Evolutionary conservation across 2,888 invertebrate genomes (phyloP).

Genomic region (Cryptocheilus praepositus): DNA sequence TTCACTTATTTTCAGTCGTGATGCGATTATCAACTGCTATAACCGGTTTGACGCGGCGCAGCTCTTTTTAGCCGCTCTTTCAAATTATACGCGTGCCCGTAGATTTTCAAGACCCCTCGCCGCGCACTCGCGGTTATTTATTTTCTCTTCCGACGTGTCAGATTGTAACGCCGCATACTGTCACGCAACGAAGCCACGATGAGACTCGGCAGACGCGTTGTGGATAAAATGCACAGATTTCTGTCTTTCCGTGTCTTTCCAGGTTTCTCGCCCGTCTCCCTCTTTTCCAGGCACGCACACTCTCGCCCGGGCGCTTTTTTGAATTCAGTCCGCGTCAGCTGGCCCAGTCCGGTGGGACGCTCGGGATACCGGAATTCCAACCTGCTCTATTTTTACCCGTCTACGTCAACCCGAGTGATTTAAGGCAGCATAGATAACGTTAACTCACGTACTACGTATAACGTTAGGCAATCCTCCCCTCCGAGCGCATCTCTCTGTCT

Average conservation of each 20-base stretch:
- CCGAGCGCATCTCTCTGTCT: neutral
- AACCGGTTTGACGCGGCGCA: no score
- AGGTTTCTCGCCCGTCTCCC: neutral
- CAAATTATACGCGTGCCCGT: no score
- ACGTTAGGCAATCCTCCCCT: slow-evolving; percentile 36
- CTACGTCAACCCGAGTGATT: slow-evolving; percentile 62
- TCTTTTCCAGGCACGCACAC: slow-evolving; percentile 10
- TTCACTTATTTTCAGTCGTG: no score
- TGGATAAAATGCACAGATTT: slow-evolving; percentile 41
- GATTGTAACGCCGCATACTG: no score
- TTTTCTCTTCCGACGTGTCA: no score
- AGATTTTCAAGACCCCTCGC: no score
- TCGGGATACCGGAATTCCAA: slow-evolving; percentile 38
- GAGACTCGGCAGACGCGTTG: no score
- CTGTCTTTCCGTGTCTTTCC: neutral
- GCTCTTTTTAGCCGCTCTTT: no score
- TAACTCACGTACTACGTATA: slow-evolving; percentile 42
- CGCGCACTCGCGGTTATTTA: no score
- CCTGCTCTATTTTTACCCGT: slow-evolving; percentile 62
- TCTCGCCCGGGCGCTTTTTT: slow-evolving; percentile 34
- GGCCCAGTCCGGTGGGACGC: slow-evolving; percentile 39
- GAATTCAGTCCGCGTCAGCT: slow-evolving; percentile 52
- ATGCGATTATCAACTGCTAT: no score
- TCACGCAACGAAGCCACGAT: no score
- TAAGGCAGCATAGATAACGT: slow-evolving; percentile 60